These are phyloP conservation scores for Drosophila funebris DNA, from an alignment of 1,140 invertebrate species.

Conservation along the genomic window DNA sequence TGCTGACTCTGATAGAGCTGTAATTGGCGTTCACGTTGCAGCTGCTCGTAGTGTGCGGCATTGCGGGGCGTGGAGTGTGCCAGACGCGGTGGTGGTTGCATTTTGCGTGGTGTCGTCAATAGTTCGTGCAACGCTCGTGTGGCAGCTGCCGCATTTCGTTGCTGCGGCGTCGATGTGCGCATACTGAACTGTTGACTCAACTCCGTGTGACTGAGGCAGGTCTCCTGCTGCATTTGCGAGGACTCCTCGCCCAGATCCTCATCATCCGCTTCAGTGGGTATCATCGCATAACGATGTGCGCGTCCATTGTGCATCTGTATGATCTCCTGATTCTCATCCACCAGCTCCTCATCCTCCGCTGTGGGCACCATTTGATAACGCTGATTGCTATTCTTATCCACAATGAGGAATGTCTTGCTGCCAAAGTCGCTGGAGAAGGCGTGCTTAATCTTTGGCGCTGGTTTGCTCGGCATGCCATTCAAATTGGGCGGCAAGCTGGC, in stretches of 20 bases:
- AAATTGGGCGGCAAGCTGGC: constrained; percentile 68
- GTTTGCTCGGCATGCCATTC: constrained; percentile 26
- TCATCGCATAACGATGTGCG: constrained; percentile 86
- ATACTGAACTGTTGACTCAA: constrained; percentile 60
- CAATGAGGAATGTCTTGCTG: constrained; percentile 86
- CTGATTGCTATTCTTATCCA: constrained; percentile 86
- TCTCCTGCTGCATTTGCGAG: constrained; percentile 73
- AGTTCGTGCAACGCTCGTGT: constrained; percentile 91
- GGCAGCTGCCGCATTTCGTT: constrained; percentile 85
- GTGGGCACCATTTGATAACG: constrained; percentile 86
- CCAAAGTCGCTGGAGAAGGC: constrained; percentile 85
- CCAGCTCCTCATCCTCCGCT: constrained; percentile 85
- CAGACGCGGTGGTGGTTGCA: constrained; percentile 72
- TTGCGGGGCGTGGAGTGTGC: constrained; percentile 72
- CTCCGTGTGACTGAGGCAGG: constrained; percentile 76
- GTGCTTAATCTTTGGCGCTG: constrained; percentile 74
- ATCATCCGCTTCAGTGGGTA: constrained; percentile 84
- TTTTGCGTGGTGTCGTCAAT: constrained; percentile 87
- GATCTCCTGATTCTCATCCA: constrained; percentile 85
- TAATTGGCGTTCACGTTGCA: constrained; percentile 73
- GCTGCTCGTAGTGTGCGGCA: constrained; percentile 62
- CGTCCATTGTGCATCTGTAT: constrained; percentile 86
- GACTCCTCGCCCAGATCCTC: constrained; percentile 63
- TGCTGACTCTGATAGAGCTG: constrained; percentile 83
- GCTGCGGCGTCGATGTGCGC: constrained; percentile 72